phyloP scores from a whole-genome alignment of 2,888 invertebrate genomes.

The Eupithecia inturbata region DNA sequence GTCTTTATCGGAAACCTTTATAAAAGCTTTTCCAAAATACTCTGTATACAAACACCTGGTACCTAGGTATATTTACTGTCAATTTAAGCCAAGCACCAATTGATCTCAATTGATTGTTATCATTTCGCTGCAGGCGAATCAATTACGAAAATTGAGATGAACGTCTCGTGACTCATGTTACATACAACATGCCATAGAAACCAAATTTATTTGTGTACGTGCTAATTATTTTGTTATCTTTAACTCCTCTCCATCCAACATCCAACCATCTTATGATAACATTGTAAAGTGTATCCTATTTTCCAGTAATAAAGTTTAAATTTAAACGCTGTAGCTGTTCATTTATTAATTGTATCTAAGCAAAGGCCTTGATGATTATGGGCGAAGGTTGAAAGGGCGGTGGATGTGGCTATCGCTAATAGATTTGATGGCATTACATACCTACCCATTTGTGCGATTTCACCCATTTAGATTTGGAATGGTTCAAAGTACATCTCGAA shows the following conservation, averaged over 20 bases:
- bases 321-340: not conserved
- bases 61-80: not conserved
- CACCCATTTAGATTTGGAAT: constrained; percentile 5
- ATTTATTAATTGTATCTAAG: too few species aligned
- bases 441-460: not conserved
- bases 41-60: too few species aligned
- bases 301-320: not conserved
- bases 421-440: not conserved
- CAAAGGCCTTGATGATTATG: constrained; percentile 25
- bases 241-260: too few species aligned
- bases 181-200: not conserved
- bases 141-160: constrained; percentile 4
- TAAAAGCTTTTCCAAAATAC: not conserved
- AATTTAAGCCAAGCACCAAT: not conserved
- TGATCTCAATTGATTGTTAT: not conserved
- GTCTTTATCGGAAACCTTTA: not conserved
- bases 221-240: constrained; percentile 12
- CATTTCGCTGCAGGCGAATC: constrained; percentile 5
- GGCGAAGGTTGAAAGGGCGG: constrained; percentile 24
- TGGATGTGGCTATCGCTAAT: constrained; percentile 10
- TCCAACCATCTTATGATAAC: too few species aligned
- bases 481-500: constrained; percentile 1
- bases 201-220: not conserved
- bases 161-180: not conserved
- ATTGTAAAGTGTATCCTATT: not conserved